Percentiles rank a stretch among this genome's conserved stretches.
phyloP scores from a whole-genome alignment of 2,888 invertebrate species.

The Drosophila flavopinicola region DNA sequence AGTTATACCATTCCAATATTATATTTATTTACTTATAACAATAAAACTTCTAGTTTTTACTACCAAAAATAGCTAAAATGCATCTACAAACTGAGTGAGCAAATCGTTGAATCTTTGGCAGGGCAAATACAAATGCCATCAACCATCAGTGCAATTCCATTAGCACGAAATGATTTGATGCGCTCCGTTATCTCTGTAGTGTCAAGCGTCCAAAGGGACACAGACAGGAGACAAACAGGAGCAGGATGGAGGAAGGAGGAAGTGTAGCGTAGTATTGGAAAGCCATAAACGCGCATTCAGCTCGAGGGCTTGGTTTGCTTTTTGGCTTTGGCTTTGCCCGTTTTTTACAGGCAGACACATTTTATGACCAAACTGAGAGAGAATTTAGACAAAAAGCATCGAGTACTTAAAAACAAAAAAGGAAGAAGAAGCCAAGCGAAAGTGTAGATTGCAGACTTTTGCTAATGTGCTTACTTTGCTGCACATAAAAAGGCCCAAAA shows the following conservation, averaged over 20 bases:
- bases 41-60: no score
- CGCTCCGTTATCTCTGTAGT: slow-evolving; percentile 49
- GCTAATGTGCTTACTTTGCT: slow-evolving; percentile 26
- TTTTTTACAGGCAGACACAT: no score
- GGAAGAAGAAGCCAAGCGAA: background rate
- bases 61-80: background rate
- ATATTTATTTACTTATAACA: no score
- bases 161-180: slow-evolving; percentile 79
- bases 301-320: slow-evolving; percentile 11
- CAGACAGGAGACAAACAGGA: slow-evolving; percentile 31
- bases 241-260: slow-evolving; percentile 51
- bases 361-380: slow-evolving; percentile 38
- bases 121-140: slow-evolving; percentile 64
- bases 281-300: slow-evolving; percentile 64
- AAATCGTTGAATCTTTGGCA: background rate
- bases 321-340: slow-evolving; percentile 26
- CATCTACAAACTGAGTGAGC: slow-evolving; percentile 2
- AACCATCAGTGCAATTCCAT: slow-evolving; percentile 79
- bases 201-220: slow-evolving; percentile 41
- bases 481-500: slow-evolving; percentile 6
- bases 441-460: slow-evolving; percentile 1
- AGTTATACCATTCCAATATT: no score
- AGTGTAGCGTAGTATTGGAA: no score
- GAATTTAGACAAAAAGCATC: slow-evolving; percentile 14
- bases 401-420: slow-evolving; percentile 1